phyloP scores from a whole-genome alignment of 2,113 vertebrate genomes.

The Crypturellus undulatus region DNA sequence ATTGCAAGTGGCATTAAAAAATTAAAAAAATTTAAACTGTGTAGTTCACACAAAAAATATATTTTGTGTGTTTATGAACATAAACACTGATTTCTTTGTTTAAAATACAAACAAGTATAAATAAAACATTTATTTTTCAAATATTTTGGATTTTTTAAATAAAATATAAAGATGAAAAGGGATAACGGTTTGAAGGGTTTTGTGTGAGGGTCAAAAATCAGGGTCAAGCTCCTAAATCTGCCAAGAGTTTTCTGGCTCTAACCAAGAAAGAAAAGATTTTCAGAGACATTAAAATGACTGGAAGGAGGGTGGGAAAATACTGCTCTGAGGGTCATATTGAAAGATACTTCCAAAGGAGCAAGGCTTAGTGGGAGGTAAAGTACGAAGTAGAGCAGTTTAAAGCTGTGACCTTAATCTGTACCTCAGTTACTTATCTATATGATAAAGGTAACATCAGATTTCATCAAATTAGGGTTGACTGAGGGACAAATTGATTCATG shows the following conservation, averaged over 20 bases:
- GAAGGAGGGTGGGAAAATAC: neutral
- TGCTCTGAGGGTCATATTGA: neutral
- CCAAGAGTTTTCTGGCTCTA: neutral
- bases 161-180: neutral
- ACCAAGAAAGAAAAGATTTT: neutral
- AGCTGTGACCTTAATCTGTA: neutral
- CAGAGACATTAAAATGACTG: neutral
- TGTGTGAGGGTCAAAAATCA: neutral
- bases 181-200: fast-evolving
- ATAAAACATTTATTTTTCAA: neutral
- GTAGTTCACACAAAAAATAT: neutral
- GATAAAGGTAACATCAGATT: too few species aligned
- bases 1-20: neutral
- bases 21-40: fast-evolving
- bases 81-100: neutral
- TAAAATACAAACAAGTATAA: neutral
- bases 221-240: neutral
- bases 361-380: neutral
- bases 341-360: neutral
- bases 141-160: neutral
- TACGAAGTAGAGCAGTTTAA: neutral
- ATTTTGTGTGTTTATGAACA: neutral
- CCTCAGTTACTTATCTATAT: too few species aligned
- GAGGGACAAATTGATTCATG: too few species aligned
- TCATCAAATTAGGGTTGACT: too few species aligned